Conservation (phyloP, 2,113 vertebrate genomes). For the Hipposideros armiger region DNA sequence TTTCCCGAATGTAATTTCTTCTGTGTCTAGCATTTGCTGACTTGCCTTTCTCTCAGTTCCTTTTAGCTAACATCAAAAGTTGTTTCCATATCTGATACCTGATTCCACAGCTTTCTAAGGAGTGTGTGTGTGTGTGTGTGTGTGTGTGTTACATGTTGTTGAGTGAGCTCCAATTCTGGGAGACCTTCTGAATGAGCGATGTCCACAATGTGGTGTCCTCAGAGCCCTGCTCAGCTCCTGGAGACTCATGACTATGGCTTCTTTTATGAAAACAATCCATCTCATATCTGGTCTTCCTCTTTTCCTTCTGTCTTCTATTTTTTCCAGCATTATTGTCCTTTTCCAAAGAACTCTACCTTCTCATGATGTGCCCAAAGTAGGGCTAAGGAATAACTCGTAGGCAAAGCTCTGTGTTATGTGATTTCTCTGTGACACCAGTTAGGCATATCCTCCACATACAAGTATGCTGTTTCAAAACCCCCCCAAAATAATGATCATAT, state of each 20-base stretch:
- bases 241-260: background rate
- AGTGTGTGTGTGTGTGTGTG: background rate
- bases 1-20: background rate
- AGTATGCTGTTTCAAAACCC: background rate
- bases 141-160: too few species aligned
- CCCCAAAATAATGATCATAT: background rate
- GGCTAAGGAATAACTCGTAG: background rate
- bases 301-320: background rate
- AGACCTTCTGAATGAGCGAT: background rate
- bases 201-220: background rate
- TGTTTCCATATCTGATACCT: background rate
- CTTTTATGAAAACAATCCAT: background rate
- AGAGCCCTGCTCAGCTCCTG: background rate
- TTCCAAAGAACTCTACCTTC: background rate
- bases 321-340: background rate
- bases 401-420: background rate
- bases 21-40: background rate
- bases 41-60: background rate
- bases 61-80: background rate
- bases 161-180: background rate
- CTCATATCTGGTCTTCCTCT: background rate
- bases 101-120: background rate
- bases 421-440: background rate
- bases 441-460: background rate
- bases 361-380: too few species aligned